Base-by-base conservation (phyloP, 2,797 vertebrate genomes). In the Cuniculus paca region DNA sequence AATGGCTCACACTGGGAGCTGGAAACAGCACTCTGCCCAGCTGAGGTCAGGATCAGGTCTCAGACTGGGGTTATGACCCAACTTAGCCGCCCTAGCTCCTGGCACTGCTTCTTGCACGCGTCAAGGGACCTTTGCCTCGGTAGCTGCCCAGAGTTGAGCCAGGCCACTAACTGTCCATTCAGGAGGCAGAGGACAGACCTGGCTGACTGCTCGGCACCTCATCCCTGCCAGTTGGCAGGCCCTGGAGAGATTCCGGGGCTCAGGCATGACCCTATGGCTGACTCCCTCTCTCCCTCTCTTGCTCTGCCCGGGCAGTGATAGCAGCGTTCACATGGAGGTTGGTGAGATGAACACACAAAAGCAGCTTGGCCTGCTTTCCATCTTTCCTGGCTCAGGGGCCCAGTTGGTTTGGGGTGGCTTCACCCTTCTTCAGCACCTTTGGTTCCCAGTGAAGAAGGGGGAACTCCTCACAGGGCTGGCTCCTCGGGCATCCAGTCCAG, bases 151-250 rank as follows among this genome's bases (percentile, higher is more conserved):
- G 54, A 24, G 12, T 54, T 42, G 81, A 93, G 31, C 72, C 42
- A 34, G 52, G 45, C 28, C 31, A 54, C 65, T 50, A 31, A 65
- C 2, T 36, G 22, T 74, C 61, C 56, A 86, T 91, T 58, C 68
- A 92, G 70, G 39, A 92, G 58, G 52, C 91, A 92, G 63, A 96
- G 42, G 54, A 52, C 34, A 58, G 60, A 68, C 72, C 88, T 90
- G 45, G 63, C 52, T 56, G 48, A 82, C 36, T 65, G 39, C 63
- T 83, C 60, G 54, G 45, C 5, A 39, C 31, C 79, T 16, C 16
- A 1, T 26, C 52, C 56, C 52, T 92, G 89, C 45, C 83, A 28
- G 65, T 50, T 81, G 85, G 61, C 48, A 60, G 34, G 22, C 20
- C 28, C 63, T 84, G 28, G 91, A 92, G 82, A 75, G 78, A 90